Evolutionary conservation across 2,888 invertebrate species (phyloP), one percentile per base, ranked within the genome.

Genomic region (Eulithis testata): DNA sequence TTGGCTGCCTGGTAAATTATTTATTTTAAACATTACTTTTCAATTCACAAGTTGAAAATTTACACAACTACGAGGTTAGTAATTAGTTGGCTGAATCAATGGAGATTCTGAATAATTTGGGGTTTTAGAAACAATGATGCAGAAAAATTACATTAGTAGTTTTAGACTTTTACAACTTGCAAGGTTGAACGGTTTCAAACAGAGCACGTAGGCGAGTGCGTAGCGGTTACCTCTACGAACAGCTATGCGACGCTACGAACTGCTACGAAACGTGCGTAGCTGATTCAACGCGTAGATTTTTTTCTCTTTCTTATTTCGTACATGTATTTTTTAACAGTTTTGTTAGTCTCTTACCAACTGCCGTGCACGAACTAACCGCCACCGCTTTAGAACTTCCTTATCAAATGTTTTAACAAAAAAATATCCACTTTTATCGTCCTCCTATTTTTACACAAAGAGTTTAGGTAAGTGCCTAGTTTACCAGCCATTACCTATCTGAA

Each of bases 401-500:
- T 61, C 59, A 52, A 51, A 51, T 52, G 36, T 53, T 40, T 40
- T 56, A 40, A 14, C 40, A 37, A 59, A 63, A 21, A 63, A 49
- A 54, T 14, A 36, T 36, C 9, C 54, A 40, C 54, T 60, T 61
- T 65, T 70, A 72, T 66, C 63, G 60, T 45, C 44, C 54, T 12
- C 11, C 14, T 60, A 44, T 56, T 56, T 56, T 55, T 56, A 36
- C 12, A 12, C 31, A 52, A 68, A 65, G 51, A 56, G 57, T 65
- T 31, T 72, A 69, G 55, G 47, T 56, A 62, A 62, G 62, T 76
- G 70, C 76, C 79, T 81, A 72, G 70, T 72, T 71, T 69, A 71
- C 74, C 73, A 75, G 69, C 74, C 71, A 72, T 76, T 78, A 76
- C 78, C 69, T 70, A 70, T 70, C 63, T 49, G 54, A 75, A 73